Conservation (phyloP, 2,888 invertebrate genomes). For the Idaea biselata region DNA sequence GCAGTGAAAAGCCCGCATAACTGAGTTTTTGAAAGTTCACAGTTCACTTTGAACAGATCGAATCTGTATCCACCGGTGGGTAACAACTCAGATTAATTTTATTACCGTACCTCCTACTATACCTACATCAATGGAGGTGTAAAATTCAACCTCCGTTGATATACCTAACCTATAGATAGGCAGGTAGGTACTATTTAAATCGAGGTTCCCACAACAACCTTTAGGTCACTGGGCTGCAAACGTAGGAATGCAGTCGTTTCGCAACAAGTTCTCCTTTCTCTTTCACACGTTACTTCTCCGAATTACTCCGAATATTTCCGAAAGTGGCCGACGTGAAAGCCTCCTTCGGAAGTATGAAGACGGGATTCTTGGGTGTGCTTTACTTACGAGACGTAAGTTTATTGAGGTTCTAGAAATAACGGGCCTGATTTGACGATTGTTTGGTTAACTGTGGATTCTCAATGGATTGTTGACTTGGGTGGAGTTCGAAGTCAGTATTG, state of each 20-base stretch:
- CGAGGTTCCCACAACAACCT: slow-evolving; percentile 39
- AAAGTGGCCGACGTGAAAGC: slow-evolving; percentile 35
- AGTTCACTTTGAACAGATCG: no score
- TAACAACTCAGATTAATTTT: no score
- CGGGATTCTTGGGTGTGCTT: background rate
- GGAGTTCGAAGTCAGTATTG: background rate
- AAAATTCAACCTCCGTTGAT: background rate
- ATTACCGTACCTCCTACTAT: no score
- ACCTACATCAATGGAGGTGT: no score
- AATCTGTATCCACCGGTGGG: no score
- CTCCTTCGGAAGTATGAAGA: slow-evolving; percentile 59
- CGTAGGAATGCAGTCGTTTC: slow-evolving; percentile 70
- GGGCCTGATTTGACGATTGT: background rate
- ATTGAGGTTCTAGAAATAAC: background rate
- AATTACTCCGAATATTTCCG: slow-evolving; percentile 38
- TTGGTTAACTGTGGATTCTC: background rate
- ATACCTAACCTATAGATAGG: background rate
- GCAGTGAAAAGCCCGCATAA: no score
- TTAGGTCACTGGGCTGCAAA: slow-evolving; percentile 75
- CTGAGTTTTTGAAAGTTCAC: no score
- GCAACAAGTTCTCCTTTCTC: slow-evolving; percentile 71
- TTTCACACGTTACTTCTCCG: slow-evolving; percentile 40
- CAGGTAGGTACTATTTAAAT: background rate
- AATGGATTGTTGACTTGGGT: background rate
- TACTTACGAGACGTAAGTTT: background rate